Evolutionary conservation across 2,797 vertebrate genomes (phyloP).

Genomic region (Pteronotus mesoamericanus): DNA sequence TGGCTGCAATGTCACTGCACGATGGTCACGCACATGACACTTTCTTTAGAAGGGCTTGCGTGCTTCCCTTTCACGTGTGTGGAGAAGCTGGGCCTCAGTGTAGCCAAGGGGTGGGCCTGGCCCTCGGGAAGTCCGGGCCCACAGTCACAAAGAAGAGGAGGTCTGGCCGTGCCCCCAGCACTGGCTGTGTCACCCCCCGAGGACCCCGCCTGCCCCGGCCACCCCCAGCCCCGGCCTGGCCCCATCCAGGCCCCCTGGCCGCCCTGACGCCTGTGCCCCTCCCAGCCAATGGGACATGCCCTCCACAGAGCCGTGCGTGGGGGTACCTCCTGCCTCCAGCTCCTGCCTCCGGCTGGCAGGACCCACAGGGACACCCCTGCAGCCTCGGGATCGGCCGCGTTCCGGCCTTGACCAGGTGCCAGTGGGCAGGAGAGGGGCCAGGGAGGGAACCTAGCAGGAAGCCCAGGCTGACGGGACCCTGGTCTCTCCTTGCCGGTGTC

Average conservation of each 20-base stretch:
- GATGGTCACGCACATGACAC: accelerated
- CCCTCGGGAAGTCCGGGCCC: too few relatives aligned
- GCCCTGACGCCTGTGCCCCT: too few relatives aligned
- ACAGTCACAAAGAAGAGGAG: too few relatives aligned
- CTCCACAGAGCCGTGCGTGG: background rate
- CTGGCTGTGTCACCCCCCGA: accelerated
- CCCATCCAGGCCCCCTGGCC: background rate
- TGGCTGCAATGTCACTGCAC: accelerated
- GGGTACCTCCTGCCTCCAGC: background rate
- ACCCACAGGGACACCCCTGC: too few relatives aligned
- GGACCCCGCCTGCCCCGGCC: background rate
- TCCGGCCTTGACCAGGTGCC: background rate
- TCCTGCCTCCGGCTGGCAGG: background rate
- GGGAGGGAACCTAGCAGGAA: background rate
- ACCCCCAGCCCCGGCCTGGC: background rate
- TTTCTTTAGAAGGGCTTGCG: background rate
- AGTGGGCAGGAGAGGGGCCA: background rate
- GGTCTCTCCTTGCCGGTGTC: background rate
- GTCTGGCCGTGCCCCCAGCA: background rate
- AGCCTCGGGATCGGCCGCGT: background rate
- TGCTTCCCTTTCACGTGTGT: background rate
- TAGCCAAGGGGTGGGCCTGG: accelerated
- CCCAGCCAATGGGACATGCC: too few relatives aligned
- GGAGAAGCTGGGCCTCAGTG: accelerated
- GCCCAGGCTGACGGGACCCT: background rate